Conservation (phyloP, 2,888 invertebrate genomes). For the Cerceris rybyensis region DNA sequence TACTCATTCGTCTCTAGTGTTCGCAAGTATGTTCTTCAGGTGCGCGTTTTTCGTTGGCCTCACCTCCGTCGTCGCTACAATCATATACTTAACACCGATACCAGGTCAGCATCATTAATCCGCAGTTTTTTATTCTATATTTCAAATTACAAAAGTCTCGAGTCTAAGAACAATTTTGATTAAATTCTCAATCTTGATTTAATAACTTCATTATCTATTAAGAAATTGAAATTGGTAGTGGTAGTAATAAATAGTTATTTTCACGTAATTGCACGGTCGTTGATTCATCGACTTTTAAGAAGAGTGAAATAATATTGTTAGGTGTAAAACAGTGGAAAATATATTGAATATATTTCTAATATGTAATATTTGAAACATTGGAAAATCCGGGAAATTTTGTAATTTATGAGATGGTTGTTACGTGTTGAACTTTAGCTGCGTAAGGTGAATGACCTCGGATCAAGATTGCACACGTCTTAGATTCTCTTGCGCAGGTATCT, state of each 20-base stretch:
- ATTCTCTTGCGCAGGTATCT: constrained; percentile 7
- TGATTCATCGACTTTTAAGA: too few species aligned
- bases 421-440: neutral
- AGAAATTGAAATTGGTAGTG: too few species aligned
- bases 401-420: neutral
- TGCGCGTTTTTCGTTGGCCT: constrained; percentile 86
- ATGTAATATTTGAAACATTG: too few species aligned
- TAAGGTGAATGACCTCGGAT: constrained; percentile 14
- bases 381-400: neutral
- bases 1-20: too few species aligned
- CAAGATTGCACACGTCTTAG: neutral
- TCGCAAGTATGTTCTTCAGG: constrained; percentile 83
- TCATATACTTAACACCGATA: constrained; percentile 88
- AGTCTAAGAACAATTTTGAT: too few species aligned
- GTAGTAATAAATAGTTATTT: too few species aligned
- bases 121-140: neutral
- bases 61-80: constrained; percentile 86
- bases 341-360: neutral
- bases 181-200: too few species aligned
- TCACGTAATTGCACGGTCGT: too few species aligned
- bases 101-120: constrained; percentile 83
- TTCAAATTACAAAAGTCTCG: neutral
- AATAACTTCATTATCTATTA: too few species aligned
- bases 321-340: neutral
- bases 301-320: too few species aligned